Percentiles rank a stretch among this genome's conserved stretches.
These are phyloP conservation scores for Dufourea novaeangliae DNA, from an alignment of 1,140 invertebrate genomes.

Conservation along the genomic window DNA sequence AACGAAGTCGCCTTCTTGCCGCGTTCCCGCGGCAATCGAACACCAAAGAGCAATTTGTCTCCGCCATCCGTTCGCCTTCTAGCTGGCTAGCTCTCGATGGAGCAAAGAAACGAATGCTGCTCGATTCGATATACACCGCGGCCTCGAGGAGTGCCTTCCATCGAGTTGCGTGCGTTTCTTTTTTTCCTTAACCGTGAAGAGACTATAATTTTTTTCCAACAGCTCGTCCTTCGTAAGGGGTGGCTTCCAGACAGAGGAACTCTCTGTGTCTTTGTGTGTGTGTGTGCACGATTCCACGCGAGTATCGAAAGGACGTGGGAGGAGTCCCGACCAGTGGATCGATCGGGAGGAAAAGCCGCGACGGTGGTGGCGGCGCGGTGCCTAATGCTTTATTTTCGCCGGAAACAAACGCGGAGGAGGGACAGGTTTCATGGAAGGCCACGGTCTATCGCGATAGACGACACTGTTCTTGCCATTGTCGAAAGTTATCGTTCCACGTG, in stretches of 20 bases:
- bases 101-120: conserved; percentile 4
- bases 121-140: not conserved
- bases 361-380: not conserved
- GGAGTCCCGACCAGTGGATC: conserved; percentile 18
- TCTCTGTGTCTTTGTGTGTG: not conserved
- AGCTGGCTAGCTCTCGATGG: not conserved
- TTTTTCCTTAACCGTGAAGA: not conserved
- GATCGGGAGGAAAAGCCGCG: conserved; percentile 23
- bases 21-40: conserved; percentile 10
- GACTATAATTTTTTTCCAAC: conserved; percentile 32
- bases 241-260: not conserved
- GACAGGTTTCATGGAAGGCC: conserved; percentile 8
- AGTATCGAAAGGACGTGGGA: conserved; percentile 29
- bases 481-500: not conserved
- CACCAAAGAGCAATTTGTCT: conserved; percentile 33
- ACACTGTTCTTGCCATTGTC: not conserved
- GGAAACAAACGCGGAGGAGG: not conserved
- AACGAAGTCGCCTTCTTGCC: conserved; percentile 27
- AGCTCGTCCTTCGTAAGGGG: not conserved
- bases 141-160: no score
- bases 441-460: not conserved
- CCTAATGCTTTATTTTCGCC: not conserved
- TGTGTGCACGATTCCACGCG: conserved; percentile 2
- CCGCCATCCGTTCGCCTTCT: not conserved
- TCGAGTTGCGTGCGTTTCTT: not conserved